Evolutionary conservation across 2,113 vertebrate genomes (phyloP).

Genomic region (Bolborhynchus lineola): DNA sequence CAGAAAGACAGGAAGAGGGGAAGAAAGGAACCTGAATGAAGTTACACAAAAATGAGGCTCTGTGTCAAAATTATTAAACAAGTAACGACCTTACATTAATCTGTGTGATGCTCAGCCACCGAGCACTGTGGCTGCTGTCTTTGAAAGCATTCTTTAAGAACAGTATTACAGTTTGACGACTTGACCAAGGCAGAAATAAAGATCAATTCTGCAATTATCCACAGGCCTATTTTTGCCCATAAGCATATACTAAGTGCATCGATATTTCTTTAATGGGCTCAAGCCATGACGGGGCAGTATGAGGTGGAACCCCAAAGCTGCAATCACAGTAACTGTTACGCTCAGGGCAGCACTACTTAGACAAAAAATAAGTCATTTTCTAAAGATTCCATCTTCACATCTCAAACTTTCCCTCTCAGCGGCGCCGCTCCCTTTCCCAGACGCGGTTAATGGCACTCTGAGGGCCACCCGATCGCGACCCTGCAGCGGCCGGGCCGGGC

Average conservation of each 20-base stretch:
- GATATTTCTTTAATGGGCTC: fast-evolving
- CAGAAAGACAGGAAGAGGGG: background rate
- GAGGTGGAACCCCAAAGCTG: background rate
- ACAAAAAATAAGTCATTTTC: fast-evolving
- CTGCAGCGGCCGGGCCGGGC: background rate
- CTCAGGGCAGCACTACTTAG: background rate
- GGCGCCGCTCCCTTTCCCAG: background rate
- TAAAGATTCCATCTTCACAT: fast-evolving
- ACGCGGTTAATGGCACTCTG: background rate
- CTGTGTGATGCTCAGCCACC: background rate
- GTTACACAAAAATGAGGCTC: background rate
- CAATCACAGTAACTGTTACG: fast-evolving
- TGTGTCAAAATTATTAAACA: background rate
- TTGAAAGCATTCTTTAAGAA: background rate
- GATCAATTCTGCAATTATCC: background rate
- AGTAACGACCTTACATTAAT: fast-evolving
- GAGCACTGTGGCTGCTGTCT: fast-evolving
- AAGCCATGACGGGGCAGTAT: background rate
- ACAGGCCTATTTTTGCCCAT: fast-evolving
- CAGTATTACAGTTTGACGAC: background rate
- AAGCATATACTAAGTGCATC: fast-evolving
- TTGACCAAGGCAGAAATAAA: too few species aligned
- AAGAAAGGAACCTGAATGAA: background rate
- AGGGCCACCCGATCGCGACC: background rate
- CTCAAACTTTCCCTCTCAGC: background rate